Evolutionary conservation across 2,888 invertebrate species (phyloP), one percentile per base, ranked within the genome.

Genomic region (Carabus problematicus): DNA sequence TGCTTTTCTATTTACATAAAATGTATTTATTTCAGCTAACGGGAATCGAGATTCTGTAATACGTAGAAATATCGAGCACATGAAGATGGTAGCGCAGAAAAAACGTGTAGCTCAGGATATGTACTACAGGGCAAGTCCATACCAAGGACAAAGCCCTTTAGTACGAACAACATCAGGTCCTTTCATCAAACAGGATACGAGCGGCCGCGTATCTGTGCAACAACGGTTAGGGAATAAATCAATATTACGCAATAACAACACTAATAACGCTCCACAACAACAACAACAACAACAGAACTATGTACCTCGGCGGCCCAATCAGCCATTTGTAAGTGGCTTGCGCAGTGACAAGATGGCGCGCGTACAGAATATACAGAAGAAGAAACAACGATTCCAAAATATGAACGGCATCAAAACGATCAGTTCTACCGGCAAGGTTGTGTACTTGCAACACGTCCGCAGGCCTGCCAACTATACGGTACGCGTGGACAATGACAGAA

Each of bases 81-180:
- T 69, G 61, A 42, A 69, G 11, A 39, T 47, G 45, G 69, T 62
- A 0, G 62, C 62, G 1, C 61, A 69, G 40, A 69, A 69, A 29
- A 69, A 69, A 40, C 49, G 49, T 8, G 18, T 62, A 3, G 69
- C 69, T 3, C 69, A 69, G 40, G 62, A 69, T 7, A 9, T 12
- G 8, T 69, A 61, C 54, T 69, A 69, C 18, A 40, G 66, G 6
- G 3, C 2, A 29, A 43, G 55, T 11, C 18, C n/a, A 11, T 7
- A 11, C 8, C 11, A 2, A 8, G 62, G 69, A 11, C 19, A 62
- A 47, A 62, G 61, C n/a, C 69, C 69, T 0, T 39, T 69, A 45
- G 47, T 69, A 6, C 43, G 56, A 45, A 62, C 62, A 14, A 3
- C 62, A 4, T 55, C 55, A 4, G 62, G 56, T 3, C 54, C 61